Evolutionary conservation across 2,888 invertebrate genomes (phyloP), one percentile per base, ranked within the genome.

Genomic region (Idaea straminata): DNA sequence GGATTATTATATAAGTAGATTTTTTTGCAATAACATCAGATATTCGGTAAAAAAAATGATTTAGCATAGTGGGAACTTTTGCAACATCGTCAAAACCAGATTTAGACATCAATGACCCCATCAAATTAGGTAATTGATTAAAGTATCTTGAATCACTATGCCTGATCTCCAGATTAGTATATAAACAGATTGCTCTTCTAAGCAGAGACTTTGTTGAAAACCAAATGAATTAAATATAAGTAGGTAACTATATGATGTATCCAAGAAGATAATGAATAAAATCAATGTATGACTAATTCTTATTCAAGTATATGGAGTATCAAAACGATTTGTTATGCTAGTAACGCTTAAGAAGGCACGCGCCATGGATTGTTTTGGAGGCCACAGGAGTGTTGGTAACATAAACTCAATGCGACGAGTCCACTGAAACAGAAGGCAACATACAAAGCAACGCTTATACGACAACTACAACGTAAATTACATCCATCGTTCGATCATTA

Each of bases 271-370:
- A 59, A 6, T 59, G 7, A 59, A 15, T 35, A 36, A 57, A 62
- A 15, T 15, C 35, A 58, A 5, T 59, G 58, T 59, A 15, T 15
- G 16, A 7, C 58, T 59, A 59, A 16, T 59, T 59, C 58, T 16
- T 59, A 59, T 59, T 15, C 76, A 78, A 72, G 73, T 67, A 67
- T 75, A 66, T 73, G 72, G 65, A 73, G 75, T 74, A 75, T 73
- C 74, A 74, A 77, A 78, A 73, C 72, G 74, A 74, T 86, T 86
- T 87, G 84, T 84, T 85, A 87, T 86, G 86, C 86, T 81, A 75
- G 78, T 74, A 82, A 80, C 80, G 81, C 81, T 79, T 71, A 77
- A 72, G 71, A 69, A 80, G 84, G 88, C 88, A 88, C 88, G 87
- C 86, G 88, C 84, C 85, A 79, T 76, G 76, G 77, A 72, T 75